Percentiles rank a stretch among this genome's conserved stretches.
These are phyloP conservation scores for Microctenopoma steveboyesi DNA, from an alignment of 2,797 vertebrate species.

Conservation along the genomic window DNA sequence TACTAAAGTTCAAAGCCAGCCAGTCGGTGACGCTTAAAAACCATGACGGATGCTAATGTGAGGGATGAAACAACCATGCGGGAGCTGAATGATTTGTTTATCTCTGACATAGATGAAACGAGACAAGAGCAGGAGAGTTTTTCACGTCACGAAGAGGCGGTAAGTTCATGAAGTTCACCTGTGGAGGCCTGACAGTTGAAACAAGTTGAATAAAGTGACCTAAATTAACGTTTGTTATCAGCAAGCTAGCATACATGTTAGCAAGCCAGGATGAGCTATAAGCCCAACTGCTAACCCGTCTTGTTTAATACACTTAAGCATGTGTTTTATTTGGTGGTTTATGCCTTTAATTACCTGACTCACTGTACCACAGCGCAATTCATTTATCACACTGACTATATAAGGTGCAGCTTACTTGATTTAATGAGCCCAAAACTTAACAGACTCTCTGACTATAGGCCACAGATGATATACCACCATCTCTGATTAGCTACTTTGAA, in stretches of 20 bases:
- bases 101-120: constrained; percentile 59
- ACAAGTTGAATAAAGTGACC: neutral
- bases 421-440: neutral
- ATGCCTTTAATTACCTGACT: too few relatives aligned
- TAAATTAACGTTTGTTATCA: neutral
- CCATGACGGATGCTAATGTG: constrained; percentile 56
- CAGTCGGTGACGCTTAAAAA: neutral
- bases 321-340: neutral
- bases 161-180: constrained; percentile 3
- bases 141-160: constrained; percentile 14
- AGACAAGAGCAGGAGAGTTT: constrained; percentile 48
- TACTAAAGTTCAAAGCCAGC: fast-evolving
- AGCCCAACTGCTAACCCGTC: too few relatives aligned
- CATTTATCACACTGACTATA: neutral
- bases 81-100: constrained; percentile 76
- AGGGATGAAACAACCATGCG: constrained; percentile 73
- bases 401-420: neutral
- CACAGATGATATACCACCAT: constrained; percentile 82
- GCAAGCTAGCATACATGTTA: neutral
- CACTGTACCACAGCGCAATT: neutral
- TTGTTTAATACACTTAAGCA: too few relatives aligned
- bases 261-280: too few relatives aligned
- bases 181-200: too few relatives aligned
- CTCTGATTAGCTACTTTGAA: constrained; percentile 86
- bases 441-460: constrained; percentile 61